Evolutionary conservation across 1,140 invertebrate genomes (phyloP), one percentile per base, ranked within the genome.

Genomic region (Oreohelix idahoensis): DNA sequence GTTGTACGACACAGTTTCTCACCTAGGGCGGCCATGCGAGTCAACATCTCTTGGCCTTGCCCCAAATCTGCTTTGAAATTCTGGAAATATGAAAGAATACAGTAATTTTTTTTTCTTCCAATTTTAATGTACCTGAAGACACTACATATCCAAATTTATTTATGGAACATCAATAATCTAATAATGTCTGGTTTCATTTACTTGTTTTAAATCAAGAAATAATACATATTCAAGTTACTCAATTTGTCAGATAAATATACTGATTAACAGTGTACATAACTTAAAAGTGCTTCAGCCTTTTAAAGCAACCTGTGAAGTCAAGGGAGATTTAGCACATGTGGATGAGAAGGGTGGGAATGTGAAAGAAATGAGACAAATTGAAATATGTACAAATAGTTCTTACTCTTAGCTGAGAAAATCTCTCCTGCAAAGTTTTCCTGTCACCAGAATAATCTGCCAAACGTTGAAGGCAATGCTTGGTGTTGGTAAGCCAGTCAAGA

Each of bases 401-500:
- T 77, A 91, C 89, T 88, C 93, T 93, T 29, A 95, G 88, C 32
- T 95, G 97, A 89, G 97, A 95, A n/a, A 98, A 91, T 93, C 97
- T 97, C 84, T 97, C 96, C 88, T 95, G 96, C 11, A 97, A 95
- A 83, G 94, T 95, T 20, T 94, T 93, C 86, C 96, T 94, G 91
- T 97, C 95, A 23, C 97, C 97, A 38, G 90, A 90, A 81, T 96
- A 95, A 42, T 96, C 96, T 35, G 96, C 95, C 86, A 96, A 96
- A 85, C 97, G 95, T 89, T 98, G 97, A 42, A 97, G 94, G 83
- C 96, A 95, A 29, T 97, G 94, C 89, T 96, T 95, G 8, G 95
- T 95, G 86, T 95, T 96, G 63, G 96, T 94, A n/a, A 98, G 94
- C 96, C 96, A 98, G 85, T 98, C 97, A 71, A 95, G 95, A 85